Evolutionary conservation across 2,888 invertebrate species (phyloP).

Genomic region (Salticus scenicus): DNA sequence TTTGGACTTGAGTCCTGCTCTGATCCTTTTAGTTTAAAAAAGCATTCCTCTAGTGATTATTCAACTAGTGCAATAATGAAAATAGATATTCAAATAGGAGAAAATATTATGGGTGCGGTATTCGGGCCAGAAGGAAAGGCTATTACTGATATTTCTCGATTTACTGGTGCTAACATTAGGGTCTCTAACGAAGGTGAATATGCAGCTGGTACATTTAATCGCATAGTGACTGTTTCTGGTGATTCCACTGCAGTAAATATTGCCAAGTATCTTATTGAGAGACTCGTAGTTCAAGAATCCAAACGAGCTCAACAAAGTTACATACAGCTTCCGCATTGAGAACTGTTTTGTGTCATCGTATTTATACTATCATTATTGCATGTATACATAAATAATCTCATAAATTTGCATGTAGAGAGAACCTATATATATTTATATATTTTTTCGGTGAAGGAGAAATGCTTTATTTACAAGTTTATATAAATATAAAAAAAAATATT

Average conservation of each 20-base stretch:
- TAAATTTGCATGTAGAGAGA: no score
- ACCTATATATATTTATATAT: no score
- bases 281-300: slow-evolving; percentile 95
- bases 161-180: slow-evolving; percentile 97
- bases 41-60: slow-evolving; percentile 73
- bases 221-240: slow-evolving; percentile 96
- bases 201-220: slow-evolving; percentile 96
- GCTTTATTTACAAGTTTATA: no score
- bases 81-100: slow-evolving; percentile 90
- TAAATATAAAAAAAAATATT: no score
- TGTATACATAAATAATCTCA: no score
- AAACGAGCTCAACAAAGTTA: slow-evolving; percentile 90
- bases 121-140: slow-evolving; percentile 97
- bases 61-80: slow-evolving; percentile 77
- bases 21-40: slow-evolving; percentile 75
- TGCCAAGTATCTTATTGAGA: slow-evolving; percentile 96
- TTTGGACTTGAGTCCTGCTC: slow-evolving; percentile 82
- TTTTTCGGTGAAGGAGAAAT: no score
- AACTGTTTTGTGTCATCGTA: slow-evolving; percentile 24
- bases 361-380: no score
- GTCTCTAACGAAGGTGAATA: slow-evolving; percentile 98
- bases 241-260: slow-evolving; percentile 89
- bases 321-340: slow-evolving; percentile 64
- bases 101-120: slow-evolving; percentile 96
- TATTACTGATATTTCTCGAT: slow-evolving; percentile 96